Conservation (phyloP, 2,113 vertebrate genomes). For the Cyprinodon brontotheroides region DNA sequence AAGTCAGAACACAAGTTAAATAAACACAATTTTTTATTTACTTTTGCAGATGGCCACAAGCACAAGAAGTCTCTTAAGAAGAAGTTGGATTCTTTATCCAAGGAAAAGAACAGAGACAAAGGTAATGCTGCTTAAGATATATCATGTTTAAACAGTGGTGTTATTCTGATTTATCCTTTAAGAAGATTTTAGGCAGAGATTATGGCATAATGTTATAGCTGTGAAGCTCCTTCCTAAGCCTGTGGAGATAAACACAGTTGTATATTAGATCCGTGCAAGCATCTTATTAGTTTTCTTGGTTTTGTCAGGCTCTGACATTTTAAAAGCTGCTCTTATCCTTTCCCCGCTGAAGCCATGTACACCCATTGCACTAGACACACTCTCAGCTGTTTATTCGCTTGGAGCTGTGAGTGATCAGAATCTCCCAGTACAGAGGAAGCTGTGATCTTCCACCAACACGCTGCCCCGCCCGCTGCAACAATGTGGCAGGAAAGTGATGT, state of each 20-base stretch:
- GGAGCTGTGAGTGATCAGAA: slow-evolving; percentile 56
- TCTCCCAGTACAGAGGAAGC: slow-evolving; percentile 48
- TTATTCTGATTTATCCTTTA: slow-evolving; percentile 3
- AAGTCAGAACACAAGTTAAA: neutral
- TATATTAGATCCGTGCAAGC: slow-evolving; percentile 29
- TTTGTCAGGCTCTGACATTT: slow-evolving; percentile 38
- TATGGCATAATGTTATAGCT: neutral
- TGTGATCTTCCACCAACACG: slow-evolving; percentile 31
- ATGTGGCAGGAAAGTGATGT: slow-evolving; percentile 70
- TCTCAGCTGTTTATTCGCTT: slow-evolving; percentile 49
- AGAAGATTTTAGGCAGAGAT: neutral
- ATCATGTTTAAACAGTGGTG: neutral
- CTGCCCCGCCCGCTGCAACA: slow-evolving; percentile 45
- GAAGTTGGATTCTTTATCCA: slow-evolving; percentile 96
- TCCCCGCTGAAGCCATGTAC: slow-evolving; percentile 38
- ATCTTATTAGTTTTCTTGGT: slow-evolving; percentile 33
- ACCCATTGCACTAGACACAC: slow-evolving; percentile 44
- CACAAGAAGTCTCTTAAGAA: slow-evolving; percentile 93
- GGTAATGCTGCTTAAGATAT: slow-evolving; percentile 76
- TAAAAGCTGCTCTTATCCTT: slow-evolving; percentile 51
- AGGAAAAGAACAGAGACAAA: slow-evolving; percentile 97
- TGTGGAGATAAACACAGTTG: slow-evolving; percentile 31
- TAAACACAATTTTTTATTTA: slow-evolving; percentile 3
- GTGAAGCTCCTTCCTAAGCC: neutral
- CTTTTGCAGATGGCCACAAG: slow-evolving; percentile 91